Evolutionary conservation across 2,797 vertebrate species (phyloP).

Genomic region (Myripristis jacobus): DNA sequence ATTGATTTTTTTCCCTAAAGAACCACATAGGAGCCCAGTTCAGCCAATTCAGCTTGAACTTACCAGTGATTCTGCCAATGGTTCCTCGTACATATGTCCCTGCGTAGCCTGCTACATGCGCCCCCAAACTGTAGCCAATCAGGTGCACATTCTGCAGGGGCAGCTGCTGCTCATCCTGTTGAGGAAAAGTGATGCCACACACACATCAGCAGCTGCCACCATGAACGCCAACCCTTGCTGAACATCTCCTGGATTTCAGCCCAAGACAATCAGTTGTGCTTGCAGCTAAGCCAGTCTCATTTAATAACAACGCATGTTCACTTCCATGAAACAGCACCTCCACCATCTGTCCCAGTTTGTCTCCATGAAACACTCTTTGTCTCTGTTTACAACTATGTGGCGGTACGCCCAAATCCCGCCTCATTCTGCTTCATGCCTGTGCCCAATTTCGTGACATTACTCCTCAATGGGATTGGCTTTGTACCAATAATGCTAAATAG

Average conservation of each 20-base stretch:
- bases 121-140: constrained; percentile 97
- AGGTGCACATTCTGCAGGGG: constrained; percentile 89
- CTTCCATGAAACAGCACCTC: constrained; percentile 54
- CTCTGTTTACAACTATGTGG: constrained; percentile 54
- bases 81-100: constrained; percentile 88
- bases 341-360: constrained; percentile 63
- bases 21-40: not conserved
- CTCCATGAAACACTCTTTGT: constrained; percentile 62
- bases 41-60: no score
- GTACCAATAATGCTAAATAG: constrained; percentile 30
- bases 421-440: constrained; percentile 20
- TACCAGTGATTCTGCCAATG: constrained; percentile 95
- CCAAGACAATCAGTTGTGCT: constrained; percentile 41
- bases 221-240: constrained; percentile 24
- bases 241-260: constrained; percentile 35
- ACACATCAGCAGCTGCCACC: constrained; percentile 52
- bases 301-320: constrained; percentile 40
- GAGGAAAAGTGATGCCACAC: not conserved
- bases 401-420: constrained; percentile 42
- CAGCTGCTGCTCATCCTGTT: constrained; percentile 86
- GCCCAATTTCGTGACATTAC: constrained; percentile 39
- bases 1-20: not conserved
- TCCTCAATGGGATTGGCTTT: constrained; percentile 40
- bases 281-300: constrained; percentile 44
- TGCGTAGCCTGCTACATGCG: constrained; percentile 93